Base-by-base conservation (phyloP, 1,140 invertebrate species). In the Papilio xuthus region DNA sequence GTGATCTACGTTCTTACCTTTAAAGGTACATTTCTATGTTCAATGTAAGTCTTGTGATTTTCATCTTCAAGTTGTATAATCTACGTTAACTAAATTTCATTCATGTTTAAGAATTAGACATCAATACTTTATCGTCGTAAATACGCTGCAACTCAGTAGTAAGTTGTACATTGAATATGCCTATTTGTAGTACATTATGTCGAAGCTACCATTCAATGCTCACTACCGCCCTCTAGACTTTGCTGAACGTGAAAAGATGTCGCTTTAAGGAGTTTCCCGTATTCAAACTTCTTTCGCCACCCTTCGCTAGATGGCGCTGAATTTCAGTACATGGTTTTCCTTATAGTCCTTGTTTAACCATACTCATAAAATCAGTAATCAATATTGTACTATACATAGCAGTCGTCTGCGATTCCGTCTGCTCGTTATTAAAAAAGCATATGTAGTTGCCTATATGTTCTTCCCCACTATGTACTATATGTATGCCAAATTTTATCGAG, bases 101-200 rank as follows among this genome's bases (percentile, higher is more conserved):
- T 67, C 23, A 67, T 67, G 60, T 28, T 67, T 12, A 32, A 4
- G 60, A 67, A 67, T 18, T 32, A 67, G 23, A 13, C 23, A 12
- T 28, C 23, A 28, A 67, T 28, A 67, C 13, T 67, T 28, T 28
- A 67, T 67, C 26, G 60, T 67, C 60, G 60, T 67, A 67, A 28
- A 28, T 67, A 67, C 60, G 60, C 26, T 67, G 28, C 60, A 32
- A 28, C 60, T 67, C 26, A 12, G 60, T 67, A 67, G 60, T 67
- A 67, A 67, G 60, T 67, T 67, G 26, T 28, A 67, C 60, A 67
- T 50, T 18, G 1, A 50, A 28, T 15, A 67, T 67, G 60, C 13
- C 60, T 13, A 67, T 60, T 23, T 60, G 26, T 9, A 60, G 10
- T 26, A 23, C 20, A 26, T 60, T 60, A 60, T 28, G 26, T 28